Evolutionary conservation across 2,797 vertebrate species (phyloP).

Genomic region (Anguilla pacifica): DNA sequence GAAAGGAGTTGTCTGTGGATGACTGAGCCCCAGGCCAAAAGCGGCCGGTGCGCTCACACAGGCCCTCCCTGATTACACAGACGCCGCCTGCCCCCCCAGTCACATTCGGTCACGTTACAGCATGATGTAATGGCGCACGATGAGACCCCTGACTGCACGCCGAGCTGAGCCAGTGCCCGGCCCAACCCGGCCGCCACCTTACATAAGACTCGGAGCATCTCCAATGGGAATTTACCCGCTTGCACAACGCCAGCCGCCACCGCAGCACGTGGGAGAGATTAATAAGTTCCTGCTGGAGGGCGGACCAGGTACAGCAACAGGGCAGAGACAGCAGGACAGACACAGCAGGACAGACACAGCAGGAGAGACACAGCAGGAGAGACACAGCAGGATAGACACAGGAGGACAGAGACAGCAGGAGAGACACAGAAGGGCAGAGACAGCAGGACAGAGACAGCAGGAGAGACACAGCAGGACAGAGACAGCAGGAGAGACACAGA

Average conservation of each 20-base stretch:
- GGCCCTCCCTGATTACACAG: not conserved
- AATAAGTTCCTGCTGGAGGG: not conserved
- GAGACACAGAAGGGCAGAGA: not conserved
- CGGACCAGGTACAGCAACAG: not conserved
- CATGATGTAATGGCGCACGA: not conserved
- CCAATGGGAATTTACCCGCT: not conserved
- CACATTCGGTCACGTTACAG: not conserved
- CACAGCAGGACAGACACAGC: not conserved
- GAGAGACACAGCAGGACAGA: not conserved
- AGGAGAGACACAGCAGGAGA: no score
- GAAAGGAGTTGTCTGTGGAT: not conserved
- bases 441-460: not conserved
- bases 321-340: not conserved
- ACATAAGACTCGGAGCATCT: not conserved
- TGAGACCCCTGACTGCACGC: not conserved
- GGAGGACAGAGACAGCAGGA: not conserved
- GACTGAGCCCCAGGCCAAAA: not conserved
- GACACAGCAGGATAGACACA: not conserved
- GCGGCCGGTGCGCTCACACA: not conserved
- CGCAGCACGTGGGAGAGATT: not conserved
- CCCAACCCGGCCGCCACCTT: not conserved
- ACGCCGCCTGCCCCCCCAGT: not conserved
- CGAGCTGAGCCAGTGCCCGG: not conserved
- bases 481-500: not conserved
- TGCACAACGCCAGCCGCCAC: not conserved